Evolutionary conservation across 2,797 vertebrate species (phyloP).

Genomic region (Bothrops alternatus): DNA sequence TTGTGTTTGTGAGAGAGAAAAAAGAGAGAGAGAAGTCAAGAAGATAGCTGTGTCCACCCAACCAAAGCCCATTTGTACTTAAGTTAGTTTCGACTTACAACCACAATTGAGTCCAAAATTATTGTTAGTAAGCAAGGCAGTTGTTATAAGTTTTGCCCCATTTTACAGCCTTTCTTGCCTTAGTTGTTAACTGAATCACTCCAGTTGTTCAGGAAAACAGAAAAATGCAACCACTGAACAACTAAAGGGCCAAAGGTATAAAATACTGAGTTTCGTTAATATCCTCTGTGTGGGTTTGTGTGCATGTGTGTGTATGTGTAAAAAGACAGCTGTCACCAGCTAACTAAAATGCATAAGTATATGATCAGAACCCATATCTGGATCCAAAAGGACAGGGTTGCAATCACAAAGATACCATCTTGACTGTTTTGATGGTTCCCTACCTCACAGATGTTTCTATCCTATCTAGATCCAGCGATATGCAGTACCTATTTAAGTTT

Average conservation of each 20-base stretch:
- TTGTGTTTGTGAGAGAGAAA: neutral
- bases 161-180: neutral
- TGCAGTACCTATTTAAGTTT: neutral
- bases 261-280: neutral
- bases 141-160: neutral
- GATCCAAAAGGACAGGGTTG: neutral
- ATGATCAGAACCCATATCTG: neutral
- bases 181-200: neutral
- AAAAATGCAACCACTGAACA: neutral
- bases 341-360: neutral
- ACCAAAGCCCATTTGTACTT: neutral
- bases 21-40: no score
- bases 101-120: neutral
- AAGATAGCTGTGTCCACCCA: neutral
- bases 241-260: neutral
- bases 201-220: neutral
- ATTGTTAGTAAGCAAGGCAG: neutral
- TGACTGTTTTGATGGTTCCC: neutral
- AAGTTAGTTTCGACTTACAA: neutral
- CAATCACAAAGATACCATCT: neutral
- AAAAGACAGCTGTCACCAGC: neutral
- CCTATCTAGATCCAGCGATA: neutral
- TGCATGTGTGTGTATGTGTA: neutral
- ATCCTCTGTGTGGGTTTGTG: no score
- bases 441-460: neutral